Conservation (phyloP, 2,888 invertebrate genomes). For the Craniophora ligustri region DNA sequence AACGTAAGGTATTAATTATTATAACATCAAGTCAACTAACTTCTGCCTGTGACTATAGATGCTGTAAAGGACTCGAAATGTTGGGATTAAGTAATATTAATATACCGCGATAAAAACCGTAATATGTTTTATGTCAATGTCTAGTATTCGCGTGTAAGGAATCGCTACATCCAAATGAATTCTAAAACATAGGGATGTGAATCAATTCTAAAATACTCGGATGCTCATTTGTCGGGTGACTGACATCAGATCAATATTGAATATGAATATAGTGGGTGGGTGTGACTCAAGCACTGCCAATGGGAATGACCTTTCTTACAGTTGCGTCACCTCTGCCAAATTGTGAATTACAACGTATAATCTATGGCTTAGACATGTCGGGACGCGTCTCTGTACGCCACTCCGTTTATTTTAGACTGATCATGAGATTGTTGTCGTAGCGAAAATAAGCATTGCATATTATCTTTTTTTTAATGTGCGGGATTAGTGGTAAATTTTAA, state of each 20-base stretch:
- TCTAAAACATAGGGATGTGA: too few relatives aligned
- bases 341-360: background rate
- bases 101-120: too few relatives aligned
- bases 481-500: too few relatives aligned
- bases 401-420: background rate
- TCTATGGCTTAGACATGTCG: background rate
- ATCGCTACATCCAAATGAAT: too few relatives aligned
- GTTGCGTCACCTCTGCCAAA: conserved; percentile 43
- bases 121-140: too few relatives aligned
- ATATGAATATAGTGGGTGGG: conserved; percentile 36
- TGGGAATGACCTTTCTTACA: conserved; percentile 38
- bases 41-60: too few relatives aligned
- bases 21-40: too few relatives aligned
- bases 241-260: conserved; percentile 48
- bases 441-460: background rate
- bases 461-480: background rate
- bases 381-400: background rate
- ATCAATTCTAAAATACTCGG: background rate
- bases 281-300: conserved; percentile 35
- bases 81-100: too few relatives aligned
- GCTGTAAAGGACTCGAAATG: too few relatives aligned
- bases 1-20: too few relatives aligned
- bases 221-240: conserved; percentile 29
- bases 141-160: too few relatives aligned
- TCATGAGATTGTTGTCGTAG: background rate